Evolutionary conservation across 2,888 invertebrate species (phyloP).

Genomic region (Synergus japonicus): DNA sequence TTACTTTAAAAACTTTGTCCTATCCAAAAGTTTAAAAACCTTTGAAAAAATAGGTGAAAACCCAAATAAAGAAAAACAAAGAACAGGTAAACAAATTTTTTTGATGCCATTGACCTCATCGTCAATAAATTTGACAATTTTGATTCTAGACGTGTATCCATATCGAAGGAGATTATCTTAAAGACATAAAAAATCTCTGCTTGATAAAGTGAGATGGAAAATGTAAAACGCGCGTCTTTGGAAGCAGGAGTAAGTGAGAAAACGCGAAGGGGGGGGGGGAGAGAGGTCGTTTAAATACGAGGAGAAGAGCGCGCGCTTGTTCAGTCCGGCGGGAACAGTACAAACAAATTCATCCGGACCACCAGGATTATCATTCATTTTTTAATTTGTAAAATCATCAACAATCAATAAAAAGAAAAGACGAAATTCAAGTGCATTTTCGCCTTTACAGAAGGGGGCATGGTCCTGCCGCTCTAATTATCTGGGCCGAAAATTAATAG

Average conservation of each 20-base stretch:
- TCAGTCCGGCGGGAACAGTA: slow-evolving; percentile 75
- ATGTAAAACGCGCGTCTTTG: background rate
- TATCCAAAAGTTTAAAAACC: too few relatives aligned
- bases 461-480: slow-evolving; percentile 11
- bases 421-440: slow-evolving; percentile 2
- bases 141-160: background rate
- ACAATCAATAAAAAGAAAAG: background rate
- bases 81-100: background rate
- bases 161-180: background rate
- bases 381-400: background rate
- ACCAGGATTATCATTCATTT: background rate
- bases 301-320: slow-evolving; percentile 74
- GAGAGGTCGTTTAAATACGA: slow-evolving; percentile 75
- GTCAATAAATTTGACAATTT: background rate
- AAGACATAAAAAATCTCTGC: background rate
- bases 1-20: too few relatives aligned
- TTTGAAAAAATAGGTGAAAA: too few relatives aligned
- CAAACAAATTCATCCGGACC: slow-evolving; percentile 70
- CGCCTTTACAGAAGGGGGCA: background rate
- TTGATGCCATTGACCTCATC: background rate
- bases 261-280: slow-evolving; percentile 61
- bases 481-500: background rate
- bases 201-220: slow-evolving; percentile 17
- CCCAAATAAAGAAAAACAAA: background rate
- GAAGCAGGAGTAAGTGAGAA: slow-evolving; percentile 44